Base-by-base conservation (phyloP, 1,140 invertebrate species). In the Contarinia nasturtii region DNA sequence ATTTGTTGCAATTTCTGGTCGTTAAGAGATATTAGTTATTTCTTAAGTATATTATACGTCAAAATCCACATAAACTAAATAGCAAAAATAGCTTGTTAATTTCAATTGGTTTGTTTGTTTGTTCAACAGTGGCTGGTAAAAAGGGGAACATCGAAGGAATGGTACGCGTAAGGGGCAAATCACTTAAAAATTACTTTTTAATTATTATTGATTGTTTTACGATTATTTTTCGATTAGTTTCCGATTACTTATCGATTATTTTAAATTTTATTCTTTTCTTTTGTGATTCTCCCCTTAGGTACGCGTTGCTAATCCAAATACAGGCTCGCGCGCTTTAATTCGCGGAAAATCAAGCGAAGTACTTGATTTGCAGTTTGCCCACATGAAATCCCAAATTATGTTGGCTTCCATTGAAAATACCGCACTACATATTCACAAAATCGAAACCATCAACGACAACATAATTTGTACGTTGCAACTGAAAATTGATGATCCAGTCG, bases 291-390 rank as follows among this genome's bases (percentile, higher is more conserved):
- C n/a, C n/a, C n/a, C n/a, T n/a, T n/a, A n/a, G n/a, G n/a, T n/a
- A n/a, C n/a, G 90, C 43, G 79, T 96, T 21, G 77, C 86, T 2
- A 74, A 77, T 55, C 82, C 83, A 52, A 67, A 73, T 49, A 76
- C 79, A 48, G 77, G 78, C 49, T 71, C 83, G 52, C 71, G 88
- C 52, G 74, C 76, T 1, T 66, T 94, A 2, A 75, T 95, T n/a
- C 89, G 87, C 63, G 86, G 86, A 38, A 83, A 89, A 67, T 72
- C 74, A 45, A 86, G 86, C 21, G 69, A 80, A 56, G 81, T 95
- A 33, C 75, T 86, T 60, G 91, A 96, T 65, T 61, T 95, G 18
- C 75, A 87, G 8, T 95, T 96, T 70, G 86, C 91, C 15, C 79
- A 87, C 58, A 77, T 80, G 20, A 70, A 74, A 20, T 67, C 73